Percentiles rank a stretch among this genome's conserved stretches.
Evolutionary conservation across 2,888 invertebrate genomes (phyloP).

Genomic region (Exephanes ischioxanthus): DNA sequence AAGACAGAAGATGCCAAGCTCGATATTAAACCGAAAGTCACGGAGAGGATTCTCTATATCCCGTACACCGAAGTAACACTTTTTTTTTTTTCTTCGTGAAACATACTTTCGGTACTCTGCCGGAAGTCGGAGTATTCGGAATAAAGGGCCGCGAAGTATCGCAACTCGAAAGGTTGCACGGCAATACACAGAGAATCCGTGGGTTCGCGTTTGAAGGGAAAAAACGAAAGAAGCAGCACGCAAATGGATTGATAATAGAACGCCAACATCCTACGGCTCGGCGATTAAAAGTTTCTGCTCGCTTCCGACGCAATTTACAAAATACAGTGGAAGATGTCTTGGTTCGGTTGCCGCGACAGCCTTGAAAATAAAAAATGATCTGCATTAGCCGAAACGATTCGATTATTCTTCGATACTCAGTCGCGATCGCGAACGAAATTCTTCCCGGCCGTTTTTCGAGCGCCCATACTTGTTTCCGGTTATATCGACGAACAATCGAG

Average conservation of each 20-base stretch:
- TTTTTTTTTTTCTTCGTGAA: slow-evolving; percentile 9
- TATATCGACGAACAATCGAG: not conserved
- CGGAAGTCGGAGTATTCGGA: not conserved
- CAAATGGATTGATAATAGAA: not conserved
- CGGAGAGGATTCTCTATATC: slow-evolving; percentile 21
- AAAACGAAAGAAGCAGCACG: not conserved
- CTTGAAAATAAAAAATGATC: slow-evolving; percentile 1
- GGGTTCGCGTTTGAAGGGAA: not conserved
- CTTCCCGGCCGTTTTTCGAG: not conserved
- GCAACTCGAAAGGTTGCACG: slow-evolving; percentile 18
- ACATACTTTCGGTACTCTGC: slow-evolving; percentile 41
- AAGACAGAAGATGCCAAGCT: slow-evolving; percentile 23
- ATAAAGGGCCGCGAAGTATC: not conserved
- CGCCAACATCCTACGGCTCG: not conserved
- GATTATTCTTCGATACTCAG: not conserved
- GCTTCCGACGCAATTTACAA: slow-evolving; percentile 20
- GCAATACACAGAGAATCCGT: not conserved
- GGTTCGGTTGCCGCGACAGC: slow-evolving; percentile 2
- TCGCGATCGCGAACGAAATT: not conserved
- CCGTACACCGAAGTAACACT: slow-evolving; percentile 13
- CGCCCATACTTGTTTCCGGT: not conserved
- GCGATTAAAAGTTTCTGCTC: not conserved
- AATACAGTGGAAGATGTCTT: slow-evolving; percentile 8
- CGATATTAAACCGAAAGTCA: slow-evolving; percentile 11
- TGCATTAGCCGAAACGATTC: slow-evolving; percentile 10